These are phyloP conservation scores for Rhinoderma darwinii DNA, from an alignment of 2,113 vertebrate genomes.

Conservation along the genomic window DNA sequence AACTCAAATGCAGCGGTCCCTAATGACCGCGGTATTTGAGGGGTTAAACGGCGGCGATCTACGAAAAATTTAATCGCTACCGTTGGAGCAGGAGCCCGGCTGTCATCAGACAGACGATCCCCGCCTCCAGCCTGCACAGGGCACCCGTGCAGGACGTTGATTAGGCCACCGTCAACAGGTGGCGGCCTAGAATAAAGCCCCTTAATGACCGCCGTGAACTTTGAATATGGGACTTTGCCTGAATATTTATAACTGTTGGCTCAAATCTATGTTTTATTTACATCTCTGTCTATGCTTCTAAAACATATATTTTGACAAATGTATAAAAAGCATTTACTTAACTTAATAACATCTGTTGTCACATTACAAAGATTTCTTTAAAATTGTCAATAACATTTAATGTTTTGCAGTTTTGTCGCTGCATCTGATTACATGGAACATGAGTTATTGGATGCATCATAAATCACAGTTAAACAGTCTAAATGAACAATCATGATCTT, in stretches of 20 bases:
- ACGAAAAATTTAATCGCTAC: too few relatives aligned
- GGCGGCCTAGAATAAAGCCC: too few relatives aligned
- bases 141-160: too few relatives aligned
- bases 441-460: constrained; percentile 47
- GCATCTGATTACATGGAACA: constrained; percentile 52
- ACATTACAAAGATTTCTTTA: constrained; percentile 24
- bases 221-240: background rate
- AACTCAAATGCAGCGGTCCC: too few relatives aligned
- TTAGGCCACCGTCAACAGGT: too few relatives aligned
- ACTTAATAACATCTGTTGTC: constrained; percentile 14
- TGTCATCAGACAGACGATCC: too few relatives aligned
- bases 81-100: too few relatives aligned
- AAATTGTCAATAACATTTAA: constrained; percentile 23
- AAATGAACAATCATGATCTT: constrained; percentile 52
- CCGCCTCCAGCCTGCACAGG: too few relatives aligned
- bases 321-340: background rate
- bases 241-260: background rate
- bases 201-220: too few relatives aligned
- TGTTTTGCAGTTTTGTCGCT: constrained; percentile 39
- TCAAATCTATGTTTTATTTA: background rate
- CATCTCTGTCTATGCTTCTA: background rate
- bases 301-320: background rate
- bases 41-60: too few relatives aligned
- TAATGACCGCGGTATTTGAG: too few relatives aligned
- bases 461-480: constrained; percentile 39